phyloP scores from a whole-genome alignment of 2,113 vertebrate species.

The Muntiacus muntjak region DNA sequence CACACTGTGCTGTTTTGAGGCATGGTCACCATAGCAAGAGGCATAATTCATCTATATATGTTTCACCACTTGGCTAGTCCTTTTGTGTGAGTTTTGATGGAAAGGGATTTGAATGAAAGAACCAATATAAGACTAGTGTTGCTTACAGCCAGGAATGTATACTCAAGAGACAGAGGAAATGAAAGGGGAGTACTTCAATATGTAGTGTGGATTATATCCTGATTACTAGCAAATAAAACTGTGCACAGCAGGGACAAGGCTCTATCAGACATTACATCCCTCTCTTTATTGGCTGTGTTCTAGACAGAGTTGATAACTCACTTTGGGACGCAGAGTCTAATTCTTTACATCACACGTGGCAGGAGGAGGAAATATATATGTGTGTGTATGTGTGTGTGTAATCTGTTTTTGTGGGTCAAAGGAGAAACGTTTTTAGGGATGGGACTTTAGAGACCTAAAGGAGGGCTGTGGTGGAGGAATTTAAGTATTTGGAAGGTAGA shows the following conservation, averaged over 20 bases:
- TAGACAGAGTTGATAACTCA: not conserved
- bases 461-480: not conserved
- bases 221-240: constrained; percentile 64
- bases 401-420: not conserved
- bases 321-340: not conserved
- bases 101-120: not conserved
- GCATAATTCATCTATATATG: not conserved
- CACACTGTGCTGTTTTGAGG: not conserved
- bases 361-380: not conserved
- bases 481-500: not conserved
- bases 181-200: constrained; percentile 55
- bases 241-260: not conserved
- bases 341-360: not conserved
- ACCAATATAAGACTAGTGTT: not conserved
- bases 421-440: not conserved
- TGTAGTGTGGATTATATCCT: constrained; percentile 41
- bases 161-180: constrained; percentile 44
- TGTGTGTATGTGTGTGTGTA: not conserved
- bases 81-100: not conserved
- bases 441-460: not conserved
- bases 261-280: constrained; percentile 28
- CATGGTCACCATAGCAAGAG: not conserved
- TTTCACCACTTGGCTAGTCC: not conserved
- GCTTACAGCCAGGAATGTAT: not conserved
- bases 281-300: constrained; percentile 24